These are phyloP conservation scores for Fregetta grallaria DNA, from an alignment of 2,113 vertebrate species.

Conservation along the genomic window DNA sequence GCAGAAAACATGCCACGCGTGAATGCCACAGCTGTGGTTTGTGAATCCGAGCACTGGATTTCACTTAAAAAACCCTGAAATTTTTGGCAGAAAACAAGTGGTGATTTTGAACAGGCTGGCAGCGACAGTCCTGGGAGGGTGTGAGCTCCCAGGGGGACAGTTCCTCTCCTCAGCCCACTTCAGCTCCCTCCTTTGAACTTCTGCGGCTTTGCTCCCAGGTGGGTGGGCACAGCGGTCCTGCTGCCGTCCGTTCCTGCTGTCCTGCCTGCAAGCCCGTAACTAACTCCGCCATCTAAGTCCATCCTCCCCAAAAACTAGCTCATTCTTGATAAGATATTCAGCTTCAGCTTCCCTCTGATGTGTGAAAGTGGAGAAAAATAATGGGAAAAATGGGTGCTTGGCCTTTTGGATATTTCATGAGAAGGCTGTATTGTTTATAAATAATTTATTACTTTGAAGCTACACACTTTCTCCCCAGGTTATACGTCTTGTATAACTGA, in stretches of 20 bases:
- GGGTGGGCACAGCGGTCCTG: not conserved
- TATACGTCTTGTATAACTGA: not conserved
- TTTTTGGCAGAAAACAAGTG: not conserved
- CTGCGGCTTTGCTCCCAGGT: not conserved
- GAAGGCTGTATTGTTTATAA: slow-evolving; percentile 32
- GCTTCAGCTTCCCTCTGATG: not conserved
- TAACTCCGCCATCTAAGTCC: not conserved
- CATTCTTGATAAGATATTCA: not conserved
- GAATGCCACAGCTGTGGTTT: not conserved
- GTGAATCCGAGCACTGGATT: not conserved
- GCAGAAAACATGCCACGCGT: accelerated
- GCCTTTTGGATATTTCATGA: slow-evolving; percentile 45
- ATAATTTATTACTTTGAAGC: slow-evolving; percentile 48
- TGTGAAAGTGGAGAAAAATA: not conserved
- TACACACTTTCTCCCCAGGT: slow-evolving; percentile 1
- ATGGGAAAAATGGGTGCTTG: not conserved
- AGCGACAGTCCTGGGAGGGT: not conserved
- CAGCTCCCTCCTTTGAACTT: not conserved
- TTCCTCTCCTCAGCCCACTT: not conserved
- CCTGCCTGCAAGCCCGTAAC: not conserved
- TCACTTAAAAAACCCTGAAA: not conserved
- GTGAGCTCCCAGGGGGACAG: not conserved
- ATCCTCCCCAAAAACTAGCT: not conserved
- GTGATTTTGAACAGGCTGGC: not conserved
- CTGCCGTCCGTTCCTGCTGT: not conserved